Conservation (phyloP, 1,140 invertebrate species). For the Lepidurus couesii region DNA sequence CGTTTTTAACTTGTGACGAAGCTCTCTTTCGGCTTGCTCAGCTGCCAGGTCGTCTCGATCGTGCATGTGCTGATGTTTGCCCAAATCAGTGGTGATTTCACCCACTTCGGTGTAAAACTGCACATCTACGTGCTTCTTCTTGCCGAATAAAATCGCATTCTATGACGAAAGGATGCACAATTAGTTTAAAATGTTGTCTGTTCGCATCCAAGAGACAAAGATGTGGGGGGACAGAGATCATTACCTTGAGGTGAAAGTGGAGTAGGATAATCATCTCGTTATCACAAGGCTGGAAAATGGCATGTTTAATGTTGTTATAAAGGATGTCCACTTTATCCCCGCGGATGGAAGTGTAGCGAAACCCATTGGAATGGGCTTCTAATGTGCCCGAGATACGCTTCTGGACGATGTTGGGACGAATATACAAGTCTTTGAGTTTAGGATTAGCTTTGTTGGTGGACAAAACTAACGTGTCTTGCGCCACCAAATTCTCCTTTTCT, state of each 20-base stretch:
- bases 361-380: constrained; percentile 96
- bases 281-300: constrained; percentile 99
- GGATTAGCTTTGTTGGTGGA: constrained; percentile 96
- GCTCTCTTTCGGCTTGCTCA: constrained; percentile 95
- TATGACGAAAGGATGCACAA: constrained; percentile 42
- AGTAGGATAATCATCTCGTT: constrained; percentile 99
- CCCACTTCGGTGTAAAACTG: constrained; percentile 99
- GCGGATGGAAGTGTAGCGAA: constrained; percentile 94
- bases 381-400: constrained; percentile 89
- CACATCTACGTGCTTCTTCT: constrained; percentile 98
- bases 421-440: constrained; percentile 96
- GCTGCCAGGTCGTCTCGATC: constrained; percentile 97
- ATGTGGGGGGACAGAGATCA: constrained; percentile 8
- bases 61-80: constrained; percentile 99
- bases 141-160: constrained; percentile 98
- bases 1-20: constrained; percentile 91
- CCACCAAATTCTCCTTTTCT: constrained; percentile 96
- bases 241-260: constrained; percentile 94
- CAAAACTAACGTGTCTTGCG: constrained; percentile 95
- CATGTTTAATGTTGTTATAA: constrained; percentile 99
- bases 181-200: constrained; percentile 24
- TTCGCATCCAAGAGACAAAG: constrained; percentile 23
- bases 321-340: constrained; percentile 99
- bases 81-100: constrained; percentile 98
- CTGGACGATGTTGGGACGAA: constrained; percentile 95